Conservation (phyloP, 92 coral and sea anemone genomes). For the Epizoanthus scotinus region DNA sequence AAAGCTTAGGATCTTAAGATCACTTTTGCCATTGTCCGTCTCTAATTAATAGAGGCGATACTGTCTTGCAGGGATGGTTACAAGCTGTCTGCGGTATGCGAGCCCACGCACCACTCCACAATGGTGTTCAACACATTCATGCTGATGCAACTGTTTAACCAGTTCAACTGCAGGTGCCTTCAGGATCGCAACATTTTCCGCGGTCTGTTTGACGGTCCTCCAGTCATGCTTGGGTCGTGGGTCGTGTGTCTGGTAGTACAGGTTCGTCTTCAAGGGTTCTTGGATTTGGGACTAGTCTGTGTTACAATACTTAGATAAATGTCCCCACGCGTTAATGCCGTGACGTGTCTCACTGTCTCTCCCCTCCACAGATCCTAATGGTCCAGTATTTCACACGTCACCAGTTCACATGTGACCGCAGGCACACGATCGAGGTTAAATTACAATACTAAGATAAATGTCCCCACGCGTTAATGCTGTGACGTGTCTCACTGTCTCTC, state of each 20-base stretch:
- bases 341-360: not conserved
- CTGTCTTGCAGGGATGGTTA: slow-evolving; percentile 62
- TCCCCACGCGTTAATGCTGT: no score
- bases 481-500: not conserved
- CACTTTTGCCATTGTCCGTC: no score
- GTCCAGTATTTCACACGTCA: slow-evolving; percentile 68
- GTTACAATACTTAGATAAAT: no score
- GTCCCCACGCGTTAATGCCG: no score
- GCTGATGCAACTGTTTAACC: slow-evolving; percentile 82
- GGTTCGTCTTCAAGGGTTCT: slow-evolving; percentile 46
- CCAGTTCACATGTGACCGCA: no score
- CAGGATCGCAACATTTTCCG: slow-evolving; percentile 79
- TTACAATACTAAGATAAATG: no score
- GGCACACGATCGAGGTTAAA: no score
- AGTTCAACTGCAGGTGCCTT: slow-evolving; percentile 79
- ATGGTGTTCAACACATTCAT: slow-evolving; percentile 85
- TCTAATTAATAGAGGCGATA: no score
- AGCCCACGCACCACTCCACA: slow-evolving; percentile 85
- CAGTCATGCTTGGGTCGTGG: slow-evolving; percentile 57
- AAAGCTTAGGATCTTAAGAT: no score
- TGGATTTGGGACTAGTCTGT: no score
- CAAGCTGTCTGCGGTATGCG: slow-evolving; percentile 65
- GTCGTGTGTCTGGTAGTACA: slow-evolving; percentile 59
- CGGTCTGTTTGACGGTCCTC: slow-evolving; percentile 53
- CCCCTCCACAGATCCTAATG: slow-evolving; percentile 65